These are phyloP conservation scores for Hyles euphorbiae DNA, from an alignment of 1,140 invertebrate species.

Conservation along the genomic window DNA sequence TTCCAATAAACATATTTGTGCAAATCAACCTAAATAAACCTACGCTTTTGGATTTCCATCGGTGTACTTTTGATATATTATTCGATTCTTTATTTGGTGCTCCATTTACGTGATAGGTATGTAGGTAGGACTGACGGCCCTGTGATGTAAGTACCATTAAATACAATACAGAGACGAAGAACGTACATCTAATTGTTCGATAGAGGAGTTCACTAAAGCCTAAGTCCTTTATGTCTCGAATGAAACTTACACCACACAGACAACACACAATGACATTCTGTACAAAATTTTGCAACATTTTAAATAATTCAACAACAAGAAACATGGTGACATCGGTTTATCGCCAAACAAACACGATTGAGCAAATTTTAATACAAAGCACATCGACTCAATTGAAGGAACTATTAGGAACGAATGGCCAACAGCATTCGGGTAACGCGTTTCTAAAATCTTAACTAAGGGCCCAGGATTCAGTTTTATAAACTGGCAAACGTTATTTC, in stretches of 20 bases:
- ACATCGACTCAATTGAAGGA: conserved; percentile 47
- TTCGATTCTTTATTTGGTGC: conserved; percentile 4
- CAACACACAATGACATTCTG: neutral
- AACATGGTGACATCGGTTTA: conserved; percentile 16
- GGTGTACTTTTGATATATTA: conserved; percentile 5
- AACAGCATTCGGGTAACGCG: conserved; percentile 40
- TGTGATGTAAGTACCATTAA: no score
- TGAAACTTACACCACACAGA: conserved; percentile 1
- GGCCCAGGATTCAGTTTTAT: conserved; percentile 11
- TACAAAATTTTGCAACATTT: conserved; percentile 3
- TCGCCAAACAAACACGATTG: conserved; percentile 52
- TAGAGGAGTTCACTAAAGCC: no score
- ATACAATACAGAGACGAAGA: no score
- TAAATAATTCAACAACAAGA: conserved; percentile 12
- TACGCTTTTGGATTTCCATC: conserved; percentile 2
- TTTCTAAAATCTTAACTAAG: conserved; percentile 48
- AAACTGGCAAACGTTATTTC: no score
- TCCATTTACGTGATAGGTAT: conserved; percentile 44
- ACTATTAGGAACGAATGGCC: conserved; percentile 63
- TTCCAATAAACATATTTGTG: conserved; percentile 5
- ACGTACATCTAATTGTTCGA: no score
- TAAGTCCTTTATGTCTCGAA: neutral
- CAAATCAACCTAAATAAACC: conserved; percentile 7
- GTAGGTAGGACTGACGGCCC: conserved; percentile 33
- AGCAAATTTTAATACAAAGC: conserved; percentile 65